phyloP scores from a whole-genome alignment of 2,888 invertebrate species.

The Arctia plantaginis region DNA sequence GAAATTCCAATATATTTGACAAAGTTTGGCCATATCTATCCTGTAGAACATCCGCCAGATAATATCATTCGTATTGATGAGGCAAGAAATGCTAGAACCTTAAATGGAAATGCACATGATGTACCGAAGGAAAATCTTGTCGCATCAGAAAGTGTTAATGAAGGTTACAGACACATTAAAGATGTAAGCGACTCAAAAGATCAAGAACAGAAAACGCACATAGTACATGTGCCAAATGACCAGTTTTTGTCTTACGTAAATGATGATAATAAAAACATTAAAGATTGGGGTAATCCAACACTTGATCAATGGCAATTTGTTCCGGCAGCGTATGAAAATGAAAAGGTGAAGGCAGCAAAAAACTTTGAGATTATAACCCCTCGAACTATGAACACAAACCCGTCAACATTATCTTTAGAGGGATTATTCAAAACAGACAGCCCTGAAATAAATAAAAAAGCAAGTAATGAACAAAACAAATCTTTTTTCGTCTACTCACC shows the following conservation, averaged over 20 bases:
- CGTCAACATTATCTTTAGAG: conserved; percentile 89
- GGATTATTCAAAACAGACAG: conserved; percentile 88
- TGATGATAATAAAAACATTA: conserved; percentile 71
- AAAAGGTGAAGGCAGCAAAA: conserved; percentile 66
- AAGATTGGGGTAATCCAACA: conserved; percentile 58
- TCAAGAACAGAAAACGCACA: conserved; percentile 51
- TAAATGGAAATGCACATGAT: conserved; percentile 71
- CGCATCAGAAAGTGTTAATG: conserved; percentile 83
- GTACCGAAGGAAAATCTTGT: conserved; percentile 78
- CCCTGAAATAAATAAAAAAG: conserved; percentile 68
- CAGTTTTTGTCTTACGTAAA: conserved; percentile 77
- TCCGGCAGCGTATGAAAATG: conserved; percentile 83
- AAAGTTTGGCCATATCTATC: conserved; percentile 80
- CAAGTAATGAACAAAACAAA: conserved; percentile 63
- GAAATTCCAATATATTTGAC: conserved; percentile 84
- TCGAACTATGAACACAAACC: conserved; percentile 78
- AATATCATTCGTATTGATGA: conserved; percentile 83
- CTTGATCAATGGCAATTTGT: conserved; percentile 78
- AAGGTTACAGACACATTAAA: conserved; percentile 79
- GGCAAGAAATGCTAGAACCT: conserved; percentile 81
- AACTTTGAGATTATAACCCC: conserved; percentile 77
- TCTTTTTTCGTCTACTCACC: conserved; percentile 83
- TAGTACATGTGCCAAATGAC: conserved; percentile 69
- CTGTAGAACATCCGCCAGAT: conserved; percentile 81
- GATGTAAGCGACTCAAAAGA: conserved; percentile 53